Evolutionary conservation across 2,797 vertebrate genomes (phyloP), one percentile per base, ranked within the genome.

Genomic region (Neopelma chrysocephalum): DNA sequence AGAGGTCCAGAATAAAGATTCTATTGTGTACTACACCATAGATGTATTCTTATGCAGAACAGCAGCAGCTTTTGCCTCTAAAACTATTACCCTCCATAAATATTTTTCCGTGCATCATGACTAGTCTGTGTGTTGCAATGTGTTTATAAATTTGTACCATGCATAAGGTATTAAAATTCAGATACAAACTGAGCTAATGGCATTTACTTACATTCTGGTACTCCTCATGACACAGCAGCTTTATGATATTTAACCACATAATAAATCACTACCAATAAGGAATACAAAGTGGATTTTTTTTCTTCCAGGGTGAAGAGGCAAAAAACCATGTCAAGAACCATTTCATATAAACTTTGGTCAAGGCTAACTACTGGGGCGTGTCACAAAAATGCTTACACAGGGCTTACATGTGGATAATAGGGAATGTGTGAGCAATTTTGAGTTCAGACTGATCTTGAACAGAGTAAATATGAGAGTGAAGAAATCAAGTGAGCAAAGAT

Each of bases 401-500:
- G 18, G 64, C 61, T 71, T 22, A 65, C 9, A 15, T 51, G 27
- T 4, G 26, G 51, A 17, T 78, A 87, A 18, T 13, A 64, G 29
- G 34, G 26, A 77, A 38, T 27, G 4, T 48, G 5, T 51, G 50
- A 58, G 70, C 60, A 78, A 60, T 50, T 53, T 40, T 78, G 84
- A 75, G 56, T 83, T 88, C 81, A 90, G 85, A 40, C 42, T 50
- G 17, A 53, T 91, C 50, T 29, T 25, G 27, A 93, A 43, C n/a
- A 82, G 45, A 81, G 54, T 86, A 64, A 65, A 87, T 96, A 89
- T 93, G 85, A 85, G 92, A 96, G 81, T 86, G 89, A 91, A 94
- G 93, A 97, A 97, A 83, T 93, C 72, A 97, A 96, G 71, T 97
- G 94, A 97, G 94, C 89, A 94, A 89, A 97, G 96, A 97, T 96